These are phyloP conservation scores for Stomatorhinus walkeri DNA, from an alignment of 2,797 vertebrate genomes.

Conservation along the genomic window DNA sequence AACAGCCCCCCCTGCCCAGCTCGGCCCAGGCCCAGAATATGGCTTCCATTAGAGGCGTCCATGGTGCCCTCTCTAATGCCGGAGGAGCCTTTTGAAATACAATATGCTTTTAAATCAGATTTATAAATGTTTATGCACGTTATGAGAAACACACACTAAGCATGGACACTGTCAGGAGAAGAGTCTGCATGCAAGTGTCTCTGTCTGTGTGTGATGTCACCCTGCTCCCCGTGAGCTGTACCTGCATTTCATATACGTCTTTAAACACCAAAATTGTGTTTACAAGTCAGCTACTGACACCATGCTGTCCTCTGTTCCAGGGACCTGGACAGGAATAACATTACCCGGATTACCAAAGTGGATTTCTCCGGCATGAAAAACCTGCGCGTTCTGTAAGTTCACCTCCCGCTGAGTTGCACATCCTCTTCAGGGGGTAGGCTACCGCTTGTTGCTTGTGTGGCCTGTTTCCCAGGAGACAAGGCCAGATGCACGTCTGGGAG, in stretches of 20 bases:
- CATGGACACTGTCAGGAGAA: conserved; percentile 31
- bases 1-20: background rate
- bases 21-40: conserved; percentile 43
- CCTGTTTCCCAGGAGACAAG: background rate
- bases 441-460: background rate
- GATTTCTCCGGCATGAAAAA: conserved; percentile 93
- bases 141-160: conserved; percentile 65
- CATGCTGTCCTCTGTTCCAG: conserved; percentile 50
- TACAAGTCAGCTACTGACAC: background rate
- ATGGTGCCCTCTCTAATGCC: conserved; percentile 45
- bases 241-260: conserved; percentile 10
- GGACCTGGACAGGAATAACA: conserved; percentile 94
- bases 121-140: conserved; percentile 75
- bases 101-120: conserved; percentile 73
- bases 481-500: background rate
- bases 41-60: conserved; percentile 63
- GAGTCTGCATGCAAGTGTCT: conserved; percentile 32
- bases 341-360: conserved; percentile 88
- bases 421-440: background rate
- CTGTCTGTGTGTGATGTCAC: conserved; percentile 22
- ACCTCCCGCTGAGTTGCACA: background rate
- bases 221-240: background rate
- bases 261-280: conserved; percentile 45
- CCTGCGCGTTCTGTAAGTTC: conserved; percentile 89
- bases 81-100: conserved; percentile 67